Evolutionary conservation across 2,113 vertebrate species (phyloP).

Genomic region (Paracanthobrama guichenoti): DNA sequence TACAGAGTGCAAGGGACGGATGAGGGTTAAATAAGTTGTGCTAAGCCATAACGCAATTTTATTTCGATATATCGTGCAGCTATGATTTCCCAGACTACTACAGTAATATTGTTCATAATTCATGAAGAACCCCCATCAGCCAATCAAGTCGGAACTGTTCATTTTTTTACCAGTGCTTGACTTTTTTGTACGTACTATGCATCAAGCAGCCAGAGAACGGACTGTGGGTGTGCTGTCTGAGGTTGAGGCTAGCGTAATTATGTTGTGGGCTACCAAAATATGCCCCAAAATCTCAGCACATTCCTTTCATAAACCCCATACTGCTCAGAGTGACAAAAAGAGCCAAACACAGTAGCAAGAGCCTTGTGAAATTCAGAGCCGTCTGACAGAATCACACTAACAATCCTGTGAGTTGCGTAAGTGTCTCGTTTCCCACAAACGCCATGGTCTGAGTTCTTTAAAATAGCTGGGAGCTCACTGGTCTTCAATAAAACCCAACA

Average conservation of each 20-base stretch:
- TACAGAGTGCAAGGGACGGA: no score
- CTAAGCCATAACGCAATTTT: no score
- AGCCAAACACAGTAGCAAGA: background rate
- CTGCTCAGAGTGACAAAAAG: background rate
- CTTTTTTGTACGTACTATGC: background rate
- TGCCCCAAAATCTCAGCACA: background rate
- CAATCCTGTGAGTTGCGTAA: conserved; percentile 61
- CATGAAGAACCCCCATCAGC: background rate
- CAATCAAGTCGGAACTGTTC: background rate
- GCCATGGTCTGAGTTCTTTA: background rate
- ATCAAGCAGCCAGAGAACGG: background rate
- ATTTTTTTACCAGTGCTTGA: background rate
- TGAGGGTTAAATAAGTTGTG: no score
- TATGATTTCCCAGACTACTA: background rate
- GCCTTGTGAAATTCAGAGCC: conserved; percentile 29
- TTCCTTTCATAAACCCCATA: background rate
- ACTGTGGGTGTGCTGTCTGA: background rate
- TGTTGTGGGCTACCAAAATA: background rate
- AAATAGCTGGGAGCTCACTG: background rate
- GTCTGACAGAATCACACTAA: conserved; percentile 59
- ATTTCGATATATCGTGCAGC: no score
- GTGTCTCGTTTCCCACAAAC: conserved; percentile 13
- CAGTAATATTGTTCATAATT: conserved; percentile 11
- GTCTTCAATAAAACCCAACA: conserved; percentile 7
- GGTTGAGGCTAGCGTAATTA: background rate